These are phyloP conservation scores for Eupelmus urozonus DNA, from an alignment of 2,888 invertebrate genomes.

Conservation along the genomic window DNA sequence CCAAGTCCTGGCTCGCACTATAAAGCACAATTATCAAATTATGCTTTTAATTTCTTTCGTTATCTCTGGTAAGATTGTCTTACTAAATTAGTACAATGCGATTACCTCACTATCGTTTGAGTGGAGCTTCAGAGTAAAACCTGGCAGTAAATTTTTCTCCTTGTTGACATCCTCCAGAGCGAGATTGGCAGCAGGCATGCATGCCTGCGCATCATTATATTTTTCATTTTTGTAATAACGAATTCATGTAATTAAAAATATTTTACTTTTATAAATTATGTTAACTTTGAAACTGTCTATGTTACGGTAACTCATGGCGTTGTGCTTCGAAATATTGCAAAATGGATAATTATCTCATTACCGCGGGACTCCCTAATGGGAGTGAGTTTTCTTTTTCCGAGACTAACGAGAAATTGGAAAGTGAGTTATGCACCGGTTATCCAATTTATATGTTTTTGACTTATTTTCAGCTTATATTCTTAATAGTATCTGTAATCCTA, in stretches of 20 bases:
- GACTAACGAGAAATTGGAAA: no score
- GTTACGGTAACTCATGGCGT: not conserved
- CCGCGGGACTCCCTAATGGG: no score
- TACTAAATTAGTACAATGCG: not conserved
- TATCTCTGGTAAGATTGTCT: no score
- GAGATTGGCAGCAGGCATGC: constrained; percentile 97
- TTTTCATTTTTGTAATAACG: not conserved
- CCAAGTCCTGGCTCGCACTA: constrained; percentile 99
- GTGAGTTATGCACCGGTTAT: no score
- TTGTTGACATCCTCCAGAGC: constrained; percentile 98
- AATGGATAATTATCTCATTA: no score
- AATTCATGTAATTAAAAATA: not conserved
- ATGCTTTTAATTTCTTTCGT: not conserved
- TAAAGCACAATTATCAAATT: constrained; percentile 65
- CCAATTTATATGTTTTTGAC: no score
- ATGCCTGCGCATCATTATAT: constrained; percentile 81
- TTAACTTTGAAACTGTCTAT: not conserved
- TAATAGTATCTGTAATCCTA: no score
- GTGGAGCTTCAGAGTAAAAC: constrained; percentile 93
- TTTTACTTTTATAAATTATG: not conserved
- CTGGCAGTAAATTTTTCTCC: constrained; percentile 91
- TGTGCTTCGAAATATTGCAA: no score
- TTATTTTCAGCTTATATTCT: no score
- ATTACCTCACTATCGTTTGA: constrained; percentile 98
- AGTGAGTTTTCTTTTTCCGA: no score